These are phyloP conservation scores for Rhodeus uyekii DNA, from an alignment of 2,797 vertebrate species.

Conservation along the genomic window DNA sequence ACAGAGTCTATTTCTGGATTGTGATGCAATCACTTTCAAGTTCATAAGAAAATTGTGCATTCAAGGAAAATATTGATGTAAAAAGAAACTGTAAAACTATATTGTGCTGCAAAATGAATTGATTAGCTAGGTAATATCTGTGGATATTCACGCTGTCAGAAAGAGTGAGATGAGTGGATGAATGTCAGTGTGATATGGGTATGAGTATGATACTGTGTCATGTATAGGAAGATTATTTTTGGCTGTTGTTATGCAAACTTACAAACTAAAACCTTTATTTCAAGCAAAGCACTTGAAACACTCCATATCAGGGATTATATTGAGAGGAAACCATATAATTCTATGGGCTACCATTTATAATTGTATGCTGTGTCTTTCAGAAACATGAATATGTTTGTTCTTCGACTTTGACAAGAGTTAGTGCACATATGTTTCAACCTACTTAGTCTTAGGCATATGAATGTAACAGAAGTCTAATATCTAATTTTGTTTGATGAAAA, in stretches of 20 bases:
- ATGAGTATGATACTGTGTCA: background rate
- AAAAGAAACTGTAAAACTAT: background rate
- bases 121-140: background rate
- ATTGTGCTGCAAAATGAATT: background rate
- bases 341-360: background rate
- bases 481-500: background rate
- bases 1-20: background rate
- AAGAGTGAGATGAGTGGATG: background rate
- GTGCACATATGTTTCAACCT: background rate
- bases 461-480: background rate
- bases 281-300: too few species aligned
- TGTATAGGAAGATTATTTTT: background rate
- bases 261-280: background rate
- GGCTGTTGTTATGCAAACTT: background rate
- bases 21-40: conserved; percentile 7
- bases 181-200: background rate
- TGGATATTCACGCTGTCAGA: conserved; percentile 3
- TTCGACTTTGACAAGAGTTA: background rate
- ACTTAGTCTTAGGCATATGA: background rate
- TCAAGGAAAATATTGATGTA: background rate
- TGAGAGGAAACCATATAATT: background rate
- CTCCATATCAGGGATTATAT: background rate
- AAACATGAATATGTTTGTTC: background rate
- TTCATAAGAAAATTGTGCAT: background rate
- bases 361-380: background rate